Base-by-base conservation (phyloP, 23 tunicate species). In the Halocynthia roretzi region DNA sequence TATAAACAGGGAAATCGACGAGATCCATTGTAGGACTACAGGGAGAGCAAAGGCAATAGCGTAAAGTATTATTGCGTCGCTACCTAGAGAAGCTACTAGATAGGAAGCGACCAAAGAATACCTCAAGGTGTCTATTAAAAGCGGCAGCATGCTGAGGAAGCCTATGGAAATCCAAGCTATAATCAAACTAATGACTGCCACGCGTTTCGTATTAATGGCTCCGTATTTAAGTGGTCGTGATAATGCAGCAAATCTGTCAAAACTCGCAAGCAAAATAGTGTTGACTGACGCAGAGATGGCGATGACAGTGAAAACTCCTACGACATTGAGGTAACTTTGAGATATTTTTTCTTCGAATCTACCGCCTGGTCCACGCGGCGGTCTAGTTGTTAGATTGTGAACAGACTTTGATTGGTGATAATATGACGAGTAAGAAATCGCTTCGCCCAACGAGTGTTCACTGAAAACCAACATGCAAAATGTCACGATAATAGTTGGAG, bases 261-360 rank as follows among this genome's bases (percentile, higher is more conserved):
- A 79, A 8, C 88, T 84, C 14, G 96, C 96, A 15, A 66, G 80
- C 48, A 82, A 61, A 7, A 89, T 57, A 7, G 96, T 80, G 60
- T 83, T 84, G 23, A 89, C 75, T 8, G 96, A 89, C 22, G 84
- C 88, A 53, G 71, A 56, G 10, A 89, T 54, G 0, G 96, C 83
- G 0, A 80, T 71, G 9, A 85, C 77, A 23, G 88, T 80, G 60
- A 84, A 89, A 72, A 83, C 80, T 6, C 96, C 96, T 7, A 80
- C 83, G 61, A 74, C 61, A 67, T 89, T 72, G 11, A 60, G 10
- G 69, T 89, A 89, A 19, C 21, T 10, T 5, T 10, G 11, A 7
- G 85, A 57, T 52, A 80, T 70, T 75, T 61, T 56, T 44, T 54
- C 54, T 53, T 52, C 9, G 56, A 72, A 54, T n/a, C 73, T 15